Base-by-base conservation (phyloP, 2,888 invertebrate species). In the Timema cristinae region DNA sequence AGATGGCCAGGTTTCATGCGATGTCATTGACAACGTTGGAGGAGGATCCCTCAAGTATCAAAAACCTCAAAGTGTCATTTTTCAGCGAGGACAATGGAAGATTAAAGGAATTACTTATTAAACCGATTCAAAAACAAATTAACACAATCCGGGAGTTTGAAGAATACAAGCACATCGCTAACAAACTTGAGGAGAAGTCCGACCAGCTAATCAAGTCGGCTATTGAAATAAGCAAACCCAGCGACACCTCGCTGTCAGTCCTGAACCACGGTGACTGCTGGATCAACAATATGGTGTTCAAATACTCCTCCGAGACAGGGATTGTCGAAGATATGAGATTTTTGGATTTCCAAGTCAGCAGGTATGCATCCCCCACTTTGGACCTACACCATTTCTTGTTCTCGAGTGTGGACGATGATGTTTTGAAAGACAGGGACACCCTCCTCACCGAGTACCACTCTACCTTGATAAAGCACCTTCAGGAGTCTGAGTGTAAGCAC, bases 261-360 rank as follows among this genome's bases (percentile, higher is more conserved):
- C 63, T 63, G 32, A 63, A 5, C n/a, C 63, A 63, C 63, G 63
- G 63, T 0, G 63, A 63, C 48, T 63, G 63, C 11, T 63, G 63
- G 63, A 63, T 13, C 0, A 63, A 5, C 5, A 63, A 63, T n/a
- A 7, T 63, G 47, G 9, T 63, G 47, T 63, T 63, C 13, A 32
- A 32, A 8, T 32, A 63, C 63, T 32, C 47, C 10, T 48, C 63
- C 6, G 63, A 63, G 32, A 63, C 63, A 48, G 63, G 63, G 10
- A 32, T 47, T 11, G 9, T 63, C 5, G 5, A 11, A 47, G 63
- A 63, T 15, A 7, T 63, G 47, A 63, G 48, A n/a, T 63, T 63
- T 10, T 47, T 63, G 48, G 63, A 63, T 8, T 63, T 47, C 63
- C 63, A 63, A 8, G 32, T 63, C 10, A 48, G 63, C 5, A 32